Evolutionary conservation across 2,888 invertebrate genomes (phyloP).

Genomic region (Dolichopus griseipennis): DNA sequence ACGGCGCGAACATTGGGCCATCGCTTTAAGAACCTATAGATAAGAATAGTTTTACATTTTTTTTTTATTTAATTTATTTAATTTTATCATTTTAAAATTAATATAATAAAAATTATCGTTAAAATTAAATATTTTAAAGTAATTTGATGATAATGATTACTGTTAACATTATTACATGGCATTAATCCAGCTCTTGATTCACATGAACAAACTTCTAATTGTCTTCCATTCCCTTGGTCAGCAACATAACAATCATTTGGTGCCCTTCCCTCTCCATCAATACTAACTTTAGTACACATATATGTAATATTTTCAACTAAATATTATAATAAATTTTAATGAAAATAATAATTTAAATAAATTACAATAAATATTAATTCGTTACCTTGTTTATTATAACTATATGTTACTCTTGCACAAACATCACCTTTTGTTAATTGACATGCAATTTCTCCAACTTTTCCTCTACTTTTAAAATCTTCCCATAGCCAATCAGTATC

Average conservation of each 20-base stretch:
- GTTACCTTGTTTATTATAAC: constrained; percentile 52
- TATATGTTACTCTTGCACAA: constrained; percentile 56
- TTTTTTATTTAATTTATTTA: too few species aligned
- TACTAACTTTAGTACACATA: constrained; percentile 57
- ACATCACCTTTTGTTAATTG: constrained; percentile 51
- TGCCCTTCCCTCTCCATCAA: constrained; percentile 43
- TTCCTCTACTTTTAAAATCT: constrained; percentile 40
- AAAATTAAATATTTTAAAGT: neutral
- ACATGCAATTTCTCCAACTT: constrained; percentile 47
- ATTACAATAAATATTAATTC: neutral
- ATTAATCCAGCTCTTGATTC: constrained; percentile 37
- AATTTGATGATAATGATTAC: neutral
- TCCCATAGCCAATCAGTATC: constrained; percentile 54
- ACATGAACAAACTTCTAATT: constrained; percentile 48
- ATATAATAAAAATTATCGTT: neutral
- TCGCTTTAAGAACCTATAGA: too few species aligned
- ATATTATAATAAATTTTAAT: constrained; percentile 6
- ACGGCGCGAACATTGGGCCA: too few species aligned
- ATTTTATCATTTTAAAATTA: too few species aligned
- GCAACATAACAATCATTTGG: constrained; percentile 54
- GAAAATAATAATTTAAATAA: neutral
- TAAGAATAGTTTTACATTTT: too few species aligned
- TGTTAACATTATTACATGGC: constrained; percentile 43
- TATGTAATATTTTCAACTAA: constrained; percentile 60
- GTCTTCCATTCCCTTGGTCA: constrained; percentile 42